A percentile compares a stretch with the other conserved stretches of the same genome.
Evolutionary conservation across 2,888 invertebrate genomes (phyloP).

Genomic region (Chymomyza caudatula): DNA sequence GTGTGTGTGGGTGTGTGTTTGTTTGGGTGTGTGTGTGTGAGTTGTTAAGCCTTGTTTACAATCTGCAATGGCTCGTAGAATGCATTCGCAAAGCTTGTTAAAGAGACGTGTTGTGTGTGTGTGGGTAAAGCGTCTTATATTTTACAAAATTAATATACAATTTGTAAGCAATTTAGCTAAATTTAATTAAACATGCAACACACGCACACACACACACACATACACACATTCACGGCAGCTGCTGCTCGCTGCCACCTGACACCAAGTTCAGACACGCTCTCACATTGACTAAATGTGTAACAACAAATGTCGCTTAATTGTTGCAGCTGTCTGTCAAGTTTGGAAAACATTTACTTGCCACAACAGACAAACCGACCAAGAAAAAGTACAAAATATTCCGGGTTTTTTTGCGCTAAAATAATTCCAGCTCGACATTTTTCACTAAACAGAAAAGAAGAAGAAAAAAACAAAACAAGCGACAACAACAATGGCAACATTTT

Average conservation of each 20-base stretch:
- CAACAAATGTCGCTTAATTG: constrained; percentile 40
- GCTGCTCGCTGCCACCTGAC: neutral
- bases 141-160: neutral
- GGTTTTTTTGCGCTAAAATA: neutral
- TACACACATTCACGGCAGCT: neutral
- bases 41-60: constrained; percentile 60
- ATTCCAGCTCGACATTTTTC: neutral
- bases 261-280: neutral
- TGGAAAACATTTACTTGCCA: constrained; percentile 40
- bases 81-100: neutral
- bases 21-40: constrained; percentile 20
- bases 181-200: neutral
- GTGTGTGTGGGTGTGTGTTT: constrained; percentile 9
- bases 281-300: neutral
- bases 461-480: neutral
- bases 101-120: neutral
- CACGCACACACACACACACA: neutral
- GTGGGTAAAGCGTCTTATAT: neutral
- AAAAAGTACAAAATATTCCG: neutral
- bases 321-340: constrained; percentile 51
- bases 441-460: neutral
- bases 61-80: constrained; percentile 20
- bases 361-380: neutral
- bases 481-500: neutral
- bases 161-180: neutral